Evolutionary conservation across 1,140 invertebrate species (phyloP).

Genomic region (Wasmannia auropunctata): DNA sequence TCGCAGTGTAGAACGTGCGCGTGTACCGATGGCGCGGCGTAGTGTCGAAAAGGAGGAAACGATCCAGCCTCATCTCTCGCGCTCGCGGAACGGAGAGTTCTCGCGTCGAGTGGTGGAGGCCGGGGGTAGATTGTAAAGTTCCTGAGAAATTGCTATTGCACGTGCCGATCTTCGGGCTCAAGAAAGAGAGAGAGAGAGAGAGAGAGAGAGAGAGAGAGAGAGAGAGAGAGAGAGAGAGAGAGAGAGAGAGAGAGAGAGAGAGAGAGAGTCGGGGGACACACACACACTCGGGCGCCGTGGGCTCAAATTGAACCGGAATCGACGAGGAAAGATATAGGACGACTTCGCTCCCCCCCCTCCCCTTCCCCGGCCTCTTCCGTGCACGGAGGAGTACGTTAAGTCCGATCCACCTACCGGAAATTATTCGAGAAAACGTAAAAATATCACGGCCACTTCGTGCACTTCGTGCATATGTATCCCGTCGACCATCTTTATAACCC

Average conservation of each 20-base stretch:
- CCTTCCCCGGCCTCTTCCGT: not conserved
- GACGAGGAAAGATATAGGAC: constrained; percentile 24
- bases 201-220: too few species aligned
- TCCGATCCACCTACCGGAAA: constrained; percentile 48
- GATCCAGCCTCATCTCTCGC: constrained; percentile 13
- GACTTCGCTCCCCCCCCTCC: too few species aligned
- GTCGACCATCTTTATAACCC: constrained; percentile 41
- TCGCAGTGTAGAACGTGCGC: constrained; percentile 7
- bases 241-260: too few species aligned
- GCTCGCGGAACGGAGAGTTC: constrained; percentile 29
- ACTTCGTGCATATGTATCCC: constrained; percentile 63
- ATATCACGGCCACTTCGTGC: constrained; percentile 54
- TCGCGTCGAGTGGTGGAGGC: constrained; percentile 7
- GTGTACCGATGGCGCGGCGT: not conserved
- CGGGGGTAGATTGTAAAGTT: constrained; percentile 56
- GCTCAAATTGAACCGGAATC: constrained; percentile 34
- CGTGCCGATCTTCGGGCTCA: constrained; percentile 33
- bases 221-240: too few species aligned
- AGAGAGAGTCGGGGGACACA: not conserved
- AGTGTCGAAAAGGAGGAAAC: constrained; percentile 13
- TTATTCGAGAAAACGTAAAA: constrained; percentile 67
- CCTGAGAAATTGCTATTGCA: constrained; percentile 37
- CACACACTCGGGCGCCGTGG: not conserved
- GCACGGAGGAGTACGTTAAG: constrained; percentile 18
- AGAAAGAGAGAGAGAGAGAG: too few species aligned